phyloP scores from a whole-genome alignment of 2,888 invertebrate genomes.

The Priapulus caudatus region DNA sequence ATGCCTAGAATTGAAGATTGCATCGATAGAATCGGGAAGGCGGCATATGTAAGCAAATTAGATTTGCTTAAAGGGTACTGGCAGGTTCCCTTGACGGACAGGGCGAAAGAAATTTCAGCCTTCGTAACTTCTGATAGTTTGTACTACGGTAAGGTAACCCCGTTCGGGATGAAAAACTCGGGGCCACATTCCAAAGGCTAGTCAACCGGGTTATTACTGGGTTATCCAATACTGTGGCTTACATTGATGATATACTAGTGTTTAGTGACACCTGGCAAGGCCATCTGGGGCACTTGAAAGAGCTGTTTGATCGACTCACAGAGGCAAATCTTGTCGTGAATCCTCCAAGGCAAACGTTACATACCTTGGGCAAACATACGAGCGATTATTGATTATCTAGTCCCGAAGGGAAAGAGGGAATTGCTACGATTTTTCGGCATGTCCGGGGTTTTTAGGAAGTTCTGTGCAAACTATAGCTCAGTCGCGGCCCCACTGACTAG shows the following conservation, averaged over 20 bases:
- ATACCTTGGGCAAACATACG: slow-evolving; percentile 17
- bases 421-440: slow-evolving; percentile 15
- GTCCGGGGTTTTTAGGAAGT: slow-evolving; percentile 11
- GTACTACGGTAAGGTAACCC: slow-evolving; percentile 21
- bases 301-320: background rate
- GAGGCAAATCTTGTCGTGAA: slow-evolving; percentile 7
- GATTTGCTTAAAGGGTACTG: slow-evolving; percentile 22
- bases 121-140: slow-evolving; percentile 19
- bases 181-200: slow-evolving; percentile 20
- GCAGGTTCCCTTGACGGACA: slow-evolving; percentile 15
- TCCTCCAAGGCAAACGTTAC: slow-evolving; percentile 14
- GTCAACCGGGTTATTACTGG: slow-evolving; percentile 13
- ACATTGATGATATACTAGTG: background rate
- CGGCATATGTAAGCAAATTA: slow-evolving; percentile 22
- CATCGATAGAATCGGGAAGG: slow-evolving; percentile 21
- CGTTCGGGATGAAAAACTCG: slow-evolving; percentile 21
- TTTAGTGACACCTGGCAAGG: background rate
- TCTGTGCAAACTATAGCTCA: slow-evolving; percentile 8
- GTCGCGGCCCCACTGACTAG: slow-evolving; percentile 8
- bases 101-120: slow-evolving; percentile 21
- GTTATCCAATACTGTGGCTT: background rate
- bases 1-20: slow-evolving; percentile 23
- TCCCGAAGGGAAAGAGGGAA: background rate
- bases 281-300: background rate
- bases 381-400: slow-evolving; percentile 9